Base-by-base conservation (phyloP, 2,888 invertebrate genomes). In the Heliconius charithonia region DNA sequence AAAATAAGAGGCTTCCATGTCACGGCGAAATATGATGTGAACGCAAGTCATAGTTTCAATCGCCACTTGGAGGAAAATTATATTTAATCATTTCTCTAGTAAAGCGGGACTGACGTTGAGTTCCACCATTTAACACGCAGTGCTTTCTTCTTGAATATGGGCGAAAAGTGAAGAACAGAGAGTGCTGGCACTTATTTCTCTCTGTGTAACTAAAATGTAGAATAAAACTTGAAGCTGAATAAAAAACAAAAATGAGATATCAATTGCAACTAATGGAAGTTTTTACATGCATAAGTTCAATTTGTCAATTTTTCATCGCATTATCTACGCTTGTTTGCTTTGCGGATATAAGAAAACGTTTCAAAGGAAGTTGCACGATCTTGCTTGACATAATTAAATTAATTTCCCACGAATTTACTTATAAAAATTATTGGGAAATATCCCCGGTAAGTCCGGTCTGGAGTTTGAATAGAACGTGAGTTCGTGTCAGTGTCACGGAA, bases 401-500 rank as follows among this genome's bases (percentile, higher is more conserved):
- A 67, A 41, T 51, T 80, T 81, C 66, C 29, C 37, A 27, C 41
- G 72, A 73, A 78, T 77, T 77, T 75, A 59, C 27, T 56, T 76
- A 75, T 80, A 81, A 72, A 63, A 32, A 70, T 56, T 62, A 66
- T 75, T 67, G 29, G 69, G 37, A 72, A 65, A 71, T 71, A 74
- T 74, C 45, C 56, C 45, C 22, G 16, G 41, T 70, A 77, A 51
- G 59, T 83, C 83, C 82, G 83, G 83, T 80, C 71, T 83, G 83
- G 82, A 76, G 80, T 80, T 65, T 74, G 66, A 75, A 56, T 79
- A 80, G 73, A 83, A 83, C 89, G 89, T 89, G 89, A 86, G 84
- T 69, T 78, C 80, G 85, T 82, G 86, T 86, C 82, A 82, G 80
- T 81, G 88, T 88, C 89, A 90, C 91, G 92, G 91, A 92, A 92